Percentiles rank a stretch among this genome's conserved stretches.
Evolutionary conservation across 2,797 vertebrate genomes (phyloP).

Genomic region (Helarctos malayanus): DNA sequence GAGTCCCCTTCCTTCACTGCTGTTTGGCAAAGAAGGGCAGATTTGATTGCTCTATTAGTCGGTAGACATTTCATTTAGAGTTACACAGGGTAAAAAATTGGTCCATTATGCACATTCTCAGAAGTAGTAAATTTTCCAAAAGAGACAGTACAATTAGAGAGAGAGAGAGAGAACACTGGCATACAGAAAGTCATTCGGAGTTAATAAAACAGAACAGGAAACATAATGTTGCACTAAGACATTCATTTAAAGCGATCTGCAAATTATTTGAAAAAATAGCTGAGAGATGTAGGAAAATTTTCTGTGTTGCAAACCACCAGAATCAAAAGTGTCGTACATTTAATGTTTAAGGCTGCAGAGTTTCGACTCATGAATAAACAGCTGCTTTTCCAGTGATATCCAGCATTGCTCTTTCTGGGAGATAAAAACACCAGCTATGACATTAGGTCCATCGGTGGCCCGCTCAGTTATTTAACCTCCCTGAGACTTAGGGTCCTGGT

Average conservation of each 20-base stretch:
- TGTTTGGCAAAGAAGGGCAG: constrained; percentile 9
- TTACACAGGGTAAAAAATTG: constrained; percentile 51
- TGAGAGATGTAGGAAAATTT: constrained; percentile 14
- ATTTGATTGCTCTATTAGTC: constrained; percentile 61
- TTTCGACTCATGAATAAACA: constrained; percentile 18
- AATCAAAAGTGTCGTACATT: neutral
- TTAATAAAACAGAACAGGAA: constrained; percentile 70
- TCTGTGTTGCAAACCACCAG: neutral
- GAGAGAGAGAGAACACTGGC: neutral
- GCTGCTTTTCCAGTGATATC: neutral
- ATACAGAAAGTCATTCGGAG: constrained; percentile 23
- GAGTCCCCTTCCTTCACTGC: neutral
- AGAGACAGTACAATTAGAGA: constrained; percentile 50
- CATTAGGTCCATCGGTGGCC: neutral
- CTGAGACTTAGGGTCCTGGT: neutral
- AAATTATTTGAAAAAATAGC: constrained; percentile 66
- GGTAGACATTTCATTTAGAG: constrained; percentile 55
- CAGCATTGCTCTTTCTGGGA: neutral
- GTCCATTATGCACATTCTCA: constrained; percentile 59
- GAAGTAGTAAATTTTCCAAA: constrained; percentile 68
- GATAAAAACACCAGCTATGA: neutral
- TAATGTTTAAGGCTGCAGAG: constrained; percentile 34
- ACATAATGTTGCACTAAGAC: neutral
- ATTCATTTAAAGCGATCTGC: constrained; percentile 52
- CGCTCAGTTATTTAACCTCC: neutral